Evolutionary conservation across 2,797 vertebrate genomes (phyloP), one percentile per base, ranked within the genome.

Genomic region (Melanotaenia boesemani): DNA sequence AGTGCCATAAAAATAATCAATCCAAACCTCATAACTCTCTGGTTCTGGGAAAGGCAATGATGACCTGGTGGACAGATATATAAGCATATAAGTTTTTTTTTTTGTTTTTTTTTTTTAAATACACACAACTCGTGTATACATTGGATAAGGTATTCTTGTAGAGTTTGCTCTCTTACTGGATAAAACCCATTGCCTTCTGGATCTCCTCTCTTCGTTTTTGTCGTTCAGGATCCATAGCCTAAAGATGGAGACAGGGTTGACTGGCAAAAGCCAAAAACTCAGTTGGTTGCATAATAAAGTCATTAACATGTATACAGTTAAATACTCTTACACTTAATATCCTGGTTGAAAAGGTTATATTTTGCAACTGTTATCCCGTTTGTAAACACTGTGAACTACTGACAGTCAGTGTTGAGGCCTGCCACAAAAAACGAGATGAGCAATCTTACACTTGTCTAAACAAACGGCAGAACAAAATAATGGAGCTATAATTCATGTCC

Each of bases 171-270:
- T 92, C 96, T 96, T 95, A 99, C 98, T 99, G 98, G 83, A 99
- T 99, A 77, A 99, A 99, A 77, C 97, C 96, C 93, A 99, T 95
- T 77, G 98, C 96, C 92, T 97, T 99, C 86, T 98, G 96, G 77
- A 99, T 99, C 91, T 99, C 97, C 80, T 98, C 97, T 89, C 95
- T 97, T 80, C 98, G 95, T 88, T 96, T 98, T 92, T 95, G 96
- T 90, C 97, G 95, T 84, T 98, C 98, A 88, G 95, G 94, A 95
- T 93, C 95, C 95, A 95, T 92, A 61, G 30, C 88, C 94, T 93
- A 72, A 52, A 56, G 72, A 39, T 3, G 32, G 77, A 67, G 24
- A 85, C 48, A 79, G 67, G 7, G 55, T 48, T 60, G 18, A 78
- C 41, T 68, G 30, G 4, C 9, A 78, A 26, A n/a, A 55, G n/a